Base-by-base conservation (phyloP, 1,140 invertebrate genomes). In the Aethina tumida region DNA sequence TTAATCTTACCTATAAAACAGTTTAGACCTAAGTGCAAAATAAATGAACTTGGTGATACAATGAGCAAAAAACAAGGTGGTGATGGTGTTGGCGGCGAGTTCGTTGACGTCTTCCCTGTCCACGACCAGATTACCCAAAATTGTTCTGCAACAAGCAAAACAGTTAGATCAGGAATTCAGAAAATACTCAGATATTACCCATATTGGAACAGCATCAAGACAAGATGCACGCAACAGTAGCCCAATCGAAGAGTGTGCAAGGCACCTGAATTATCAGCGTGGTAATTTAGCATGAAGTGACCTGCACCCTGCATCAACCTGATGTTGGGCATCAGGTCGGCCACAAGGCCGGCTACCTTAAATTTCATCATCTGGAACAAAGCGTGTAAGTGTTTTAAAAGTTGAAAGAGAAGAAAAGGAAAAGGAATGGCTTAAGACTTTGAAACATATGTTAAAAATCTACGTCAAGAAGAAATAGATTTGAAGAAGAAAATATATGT, bases 321-420 rank as follows among this genome's bases (percentile, higher is more conserved):
- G 46, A 88, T 84, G 45, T 85, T 84, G 16, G 83, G 82, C 77
- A 84, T 75, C 40, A 87, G 63, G 58, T 87, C 83, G 50, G 80
- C 75, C 63, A 86, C 82, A 19, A 88, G 74, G 59, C 83, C 83
- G 39, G 64, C 58, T 33, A 63, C 59, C 51, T 71, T 72, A 41
- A 68, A 64, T 57, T 70, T 71, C 68, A 73, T 70, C 65, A 70
- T 73, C 66, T 70, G 53, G 32, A 57, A 48, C 16, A 20, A 43
- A 34, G n/a, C n/a, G n/a, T n/a, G n/a, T n/a, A n/a, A n/a, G n/a
- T n/a, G n/a, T n/a, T n/a, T n/a, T n/a, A n/a, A n/a, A n/a, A n/a
- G n/a, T n/a, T n/a, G n/a, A n/a, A n/a, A n/a, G n/a, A n/a, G n/a
- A n/a, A n/a, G n/a, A n/a, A n/a, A n/a, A n/a, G n/a, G n/a, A n/a